Evolutionary conservation across 2,113 vertebrate species (phyloP), one percentile per base, ranked within the genome.

Genomic region (Micronycteris hirsuta): DNA sequence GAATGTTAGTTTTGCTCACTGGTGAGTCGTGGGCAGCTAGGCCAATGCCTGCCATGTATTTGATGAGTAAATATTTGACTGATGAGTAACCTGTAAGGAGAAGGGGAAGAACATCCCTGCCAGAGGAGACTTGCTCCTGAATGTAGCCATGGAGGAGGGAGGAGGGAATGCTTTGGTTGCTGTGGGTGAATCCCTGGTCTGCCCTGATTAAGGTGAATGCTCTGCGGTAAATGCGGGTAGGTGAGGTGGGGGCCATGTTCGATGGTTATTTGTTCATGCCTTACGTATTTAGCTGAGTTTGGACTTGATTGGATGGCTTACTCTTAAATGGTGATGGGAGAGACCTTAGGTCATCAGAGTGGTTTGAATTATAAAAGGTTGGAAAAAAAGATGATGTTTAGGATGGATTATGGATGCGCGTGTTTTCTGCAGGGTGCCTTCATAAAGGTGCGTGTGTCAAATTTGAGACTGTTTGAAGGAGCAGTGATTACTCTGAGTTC

Each of bases 1-100:
- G 52, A 70, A 43, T 7, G 90, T 70, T 7, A 31, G 11, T 82
- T 95, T 95, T 89, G 33, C 36, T 95, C 80, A 49, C 5, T 43
- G 38, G 43, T 85, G 45, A 33, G 8, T 26, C 36, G 54, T 33
- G 54, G 91, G 65, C 58, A 90, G n/a, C 65, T 74, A 1, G 56
- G 52, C n/a, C 28, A 43, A 86, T 33, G 36, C 8, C 6, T n/a
- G 38, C 17, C 9, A 26, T 13, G 0, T 81, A 54, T 36, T 47
- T 82, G 52, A 47, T 82, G 89, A 88, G 5, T 87, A 76, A 36
- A 47, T 65, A n/a, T 26, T 36, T 71, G 80, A 52, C 52, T 56
- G 49, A 19, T 38, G 78, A 73, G 63, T 74, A 54, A n/a, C 67
- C n/a, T 77, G 20, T 70, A 71, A 83, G 10, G 82, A 38, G 3